A percentile compares a stretch with the other conserved stretches of the same genome.
phyloP scores from a whole-genome alignment of 2,888 invertebrate genomes.

The Platycheirus rosarum region DNA sequence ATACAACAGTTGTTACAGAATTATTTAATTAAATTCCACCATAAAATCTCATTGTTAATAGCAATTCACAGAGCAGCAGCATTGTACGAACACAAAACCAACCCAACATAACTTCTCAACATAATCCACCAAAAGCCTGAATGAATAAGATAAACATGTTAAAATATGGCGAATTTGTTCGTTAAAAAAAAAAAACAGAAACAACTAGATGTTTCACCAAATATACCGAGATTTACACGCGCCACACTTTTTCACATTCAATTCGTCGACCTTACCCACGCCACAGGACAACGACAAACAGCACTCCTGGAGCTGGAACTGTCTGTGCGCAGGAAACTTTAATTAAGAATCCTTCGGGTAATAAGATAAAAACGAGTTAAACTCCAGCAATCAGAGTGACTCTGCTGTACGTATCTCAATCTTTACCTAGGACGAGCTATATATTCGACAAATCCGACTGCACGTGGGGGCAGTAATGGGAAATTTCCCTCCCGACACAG shows the following conservation, averaged over 20 bases:
- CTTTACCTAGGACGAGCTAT: slow-evolving; percentile 10
- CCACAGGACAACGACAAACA: slow-evolving; percentile 12
- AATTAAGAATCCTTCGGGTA: slow-evolving; percentile 58
- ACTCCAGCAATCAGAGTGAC: slow-evolving; percentile 47
- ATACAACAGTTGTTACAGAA: slow-evolving; percentile 10
- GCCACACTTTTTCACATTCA: slow-evolving; percentile 16
- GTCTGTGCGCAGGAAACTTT: slow-evolving; percentile 40
- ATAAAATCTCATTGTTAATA: slow-evolving; percentile 19
- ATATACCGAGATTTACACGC: slow-evolving; percentile 12
- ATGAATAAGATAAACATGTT: slow-evolving; percentile 2
- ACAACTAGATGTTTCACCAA: slow-evolving; percentile 47
- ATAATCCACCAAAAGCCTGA: slow-evolving; percentile 5
- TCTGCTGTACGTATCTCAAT: slow-evolving; percentile 15
- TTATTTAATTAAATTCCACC: slow-evolving; percentile 43
- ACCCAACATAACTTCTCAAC: background rate
- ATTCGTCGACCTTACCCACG: slow-evolving; percentile 34
- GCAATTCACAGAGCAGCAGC: slow-evolving; percentile 6
- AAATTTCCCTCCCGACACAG: slow-evolving; percentile 20
- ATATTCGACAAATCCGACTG: slow-evolving; percentile 25
- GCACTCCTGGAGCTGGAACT: slow-evolving; percentile 1
- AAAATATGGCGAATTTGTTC: slow-evolving; percentile 13
- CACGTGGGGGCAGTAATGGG: slow-evolving; percentile 24
- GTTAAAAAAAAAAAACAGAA: slow-evolving; percentile 40
- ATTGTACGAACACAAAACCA: slow-evolving; percentile 19
- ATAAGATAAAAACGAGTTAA: slow-evolving; percentile 43